Percentiles rank a stretch among this genome's conserved stretches.
These are phyloP conservation scores for Mystacornis crossleyi DNA, from an alignment of 2,113 vertebrate genomes.

Conservation along the genomic window DNA sequence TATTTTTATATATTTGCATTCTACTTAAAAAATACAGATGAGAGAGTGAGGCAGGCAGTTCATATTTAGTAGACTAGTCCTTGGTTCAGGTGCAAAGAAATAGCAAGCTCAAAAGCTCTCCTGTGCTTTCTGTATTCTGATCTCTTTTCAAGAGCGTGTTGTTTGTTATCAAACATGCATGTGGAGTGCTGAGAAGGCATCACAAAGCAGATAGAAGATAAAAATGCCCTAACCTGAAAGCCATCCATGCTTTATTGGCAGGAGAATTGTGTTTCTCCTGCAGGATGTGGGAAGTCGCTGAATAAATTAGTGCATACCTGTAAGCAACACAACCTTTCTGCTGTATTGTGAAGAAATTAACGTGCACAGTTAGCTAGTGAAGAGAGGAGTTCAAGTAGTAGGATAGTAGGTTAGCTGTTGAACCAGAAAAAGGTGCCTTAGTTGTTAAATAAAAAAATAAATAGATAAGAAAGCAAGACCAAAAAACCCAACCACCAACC, in stretches of 20 bases:
- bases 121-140: not conserved
- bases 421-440: not conserved
- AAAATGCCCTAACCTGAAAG: not conserved
- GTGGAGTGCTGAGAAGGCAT: not conserved
- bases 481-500: not conserved
- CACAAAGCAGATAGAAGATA: constrained; percentile 12
- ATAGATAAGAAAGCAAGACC: not conserved
- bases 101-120: not conserved
- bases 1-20: not conserved
- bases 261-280: not conserved
- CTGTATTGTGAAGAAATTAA: not conserved
- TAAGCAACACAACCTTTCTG: not conserved
- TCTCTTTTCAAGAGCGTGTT: not conserved
- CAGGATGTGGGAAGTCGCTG: not conserved
- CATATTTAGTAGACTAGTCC: not conserved
- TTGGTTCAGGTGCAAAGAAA: not conserved
- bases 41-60: not conserved
- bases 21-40: not conserved
- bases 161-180: not conserved
- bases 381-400: not conserved
- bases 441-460: not conserved
- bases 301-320: constrained; percentile 15
- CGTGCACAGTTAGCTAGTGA: not conserved
- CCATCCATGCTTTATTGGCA: not conserved
- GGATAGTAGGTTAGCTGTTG: not conserved